Percentiles rank a stretch among this genome's conserved stretches.
Conservation (phyloP, 2,797 vertebrate genomes). For the Premnoplex brunnescens region DNA sequence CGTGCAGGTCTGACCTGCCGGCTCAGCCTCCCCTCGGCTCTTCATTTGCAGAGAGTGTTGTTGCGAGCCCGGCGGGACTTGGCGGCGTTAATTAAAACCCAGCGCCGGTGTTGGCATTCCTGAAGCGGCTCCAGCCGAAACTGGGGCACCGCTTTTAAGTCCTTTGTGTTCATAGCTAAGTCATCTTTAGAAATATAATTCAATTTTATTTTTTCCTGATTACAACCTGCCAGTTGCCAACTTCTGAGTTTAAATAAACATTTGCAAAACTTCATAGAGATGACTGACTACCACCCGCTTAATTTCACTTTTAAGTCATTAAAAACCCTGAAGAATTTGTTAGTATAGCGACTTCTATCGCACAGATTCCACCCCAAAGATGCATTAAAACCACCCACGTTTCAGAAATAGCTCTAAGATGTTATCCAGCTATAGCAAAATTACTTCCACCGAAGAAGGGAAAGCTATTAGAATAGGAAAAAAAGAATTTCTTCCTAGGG, state of each 20-base stretch:
- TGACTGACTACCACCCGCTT: background rate
- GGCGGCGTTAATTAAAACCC: background rate
- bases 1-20: background rate
- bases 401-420: conserved; percentile 5
- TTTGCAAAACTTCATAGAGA: background rate
- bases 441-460: background rate
- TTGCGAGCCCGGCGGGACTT: background rate
- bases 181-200: background rate
- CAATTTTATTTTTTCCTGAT: background rate
- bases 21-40: background rate
- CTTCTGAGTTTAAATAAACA: conserved; percentile 5
- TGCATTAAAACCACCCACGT: background rate
- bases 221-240: background rate
- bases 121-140: background rate
- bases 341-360: background rate
- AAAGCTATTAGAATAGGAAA: conserved; percentile 5
- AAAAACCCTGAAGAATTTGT: background rate
- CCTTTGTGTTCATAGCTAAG: conserved; percentile 9
- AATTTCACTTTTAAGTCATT: background rate
- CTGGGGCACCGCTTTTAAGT: background rate
- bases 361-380: background rate
- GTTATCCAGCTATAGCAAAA: background rate
- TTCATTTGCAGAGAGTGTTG: background rate
- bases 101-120: conserved; percentile 1
- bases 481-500: background rate